A percentile compares a stretch with the other conserved stretches of the same genome.
These are phyloP conservation scores for Microtus ochrogaster DNA, from an alignment of 2,113 vertebrate genomes.

Conservation along the genomic window DNA sequence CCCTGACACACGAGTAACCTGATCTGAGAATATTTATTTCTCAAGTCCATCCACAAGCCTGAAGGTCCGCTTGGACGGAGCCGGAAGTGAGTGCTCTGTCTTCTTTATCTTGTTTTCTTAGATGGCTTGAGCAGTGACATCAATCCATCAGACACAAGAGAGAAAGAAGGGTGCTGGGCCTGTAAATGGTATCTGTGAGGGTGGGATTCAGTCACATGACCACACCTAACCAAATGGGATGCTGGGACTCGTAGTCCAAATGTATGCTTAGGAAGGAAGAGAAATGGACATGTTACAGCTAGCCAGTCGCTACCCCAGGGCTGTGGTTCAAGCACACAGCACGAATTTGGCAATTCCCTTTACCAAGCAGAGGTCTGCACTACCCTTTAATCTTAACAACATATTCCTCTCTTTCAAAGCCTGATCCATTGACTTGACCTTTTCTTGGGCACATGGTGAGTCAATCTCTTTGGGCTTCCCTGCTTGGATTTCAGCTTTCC, in stretches of 20 bases:
- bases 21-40: background rate
- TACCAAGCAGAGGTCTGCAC: background rate
- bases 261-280: background rate
- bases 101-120: slow-evolving; percentile 21
- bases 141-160: background rate
- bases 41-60: background rate
- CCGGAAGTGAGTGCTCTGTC: background rate
- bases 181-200: background rate
- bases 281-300: background rate
- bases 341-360: background rate
- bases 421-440: background rate
- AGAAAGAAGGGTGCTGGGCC: background rate
- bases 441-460: background rate
- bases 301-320: background rate
- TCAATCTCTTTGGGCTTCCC: background rate
- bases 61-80: background rate
- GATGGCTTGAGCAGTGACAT: background rate
- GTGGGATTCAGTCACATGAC: background rate
- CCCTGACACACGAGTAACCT: background rate
- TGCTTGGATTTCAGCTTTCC: slow-evolving; percentile 26
- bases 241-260: background rate
- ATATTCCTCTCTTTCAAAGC: background rate
- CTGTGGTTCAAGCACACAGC: background rate
- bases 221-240: background rate
- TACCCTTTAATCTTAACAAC: background rate